Percentiles rank a stretch among this genome's conserved stretches.
phyloP scores from a whole-genome alignment of 2,888 invertebrate genomes.

The Thymelicus sylvestris region DNA sequence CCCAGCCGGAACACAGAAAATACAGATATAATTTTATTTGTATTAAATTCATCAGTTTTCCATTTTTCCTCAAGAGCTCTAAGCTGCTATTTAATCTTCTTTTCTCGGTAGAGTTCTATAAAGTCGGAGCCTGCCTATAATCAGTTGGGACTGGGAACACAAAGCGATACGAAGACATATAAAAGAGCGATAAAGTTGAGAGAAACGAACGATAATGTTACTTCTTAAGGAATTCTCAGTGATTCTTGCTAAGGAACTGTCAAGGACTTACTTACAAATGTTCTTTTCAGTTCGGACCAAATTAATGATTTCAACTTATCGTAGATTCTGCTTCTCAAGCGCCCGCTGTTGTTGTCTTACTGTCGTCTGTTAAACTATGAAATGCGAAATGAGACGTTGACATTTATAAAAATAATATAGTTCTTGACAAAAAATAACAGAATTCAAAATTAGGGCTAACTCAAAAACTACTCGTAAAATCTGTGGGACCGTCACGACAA shows the following conservation, averaged over 20 bases:
- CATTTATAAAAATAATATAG: too few relatives aligned
- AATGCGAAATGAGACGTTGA: too few relatives aligned
- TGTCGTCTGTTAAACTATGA: too few relatives aligned
- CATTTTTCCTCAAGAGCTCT: not conserved
- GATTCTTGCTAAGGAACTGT: constrained; percentile 1
- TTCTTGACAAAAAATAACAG: too few relatives aligned
- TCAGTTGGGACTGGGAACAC: not conserved
- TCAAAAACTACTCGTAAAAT: too few relatives aligned
- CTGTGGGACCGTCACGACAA: too few relatives aligned
- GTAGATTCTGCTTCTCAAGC: not conserved
- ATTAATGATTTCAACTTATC: not conserved
- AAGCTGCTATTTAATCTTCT: not conserved
- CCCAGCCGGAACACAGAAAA: too few relatives aligned
- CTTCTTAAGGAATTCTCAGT: constrained; percentile 1
- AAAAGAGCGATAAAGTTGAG: constrained; percentile 7
- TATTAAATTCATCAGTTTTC: not conserved
- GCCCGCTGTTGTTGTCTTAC: too few relatives aligned
- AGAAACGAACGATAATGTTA: constrained; percentile 8
- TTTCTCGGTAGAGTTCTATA: not conserved
- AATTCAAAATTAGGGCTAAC: too few relatives aligned
- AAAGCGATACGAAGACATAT: constrained; percentile 2
- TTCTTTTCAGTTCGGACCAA: not conserved
- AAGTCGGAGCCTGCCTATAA: not conserved
- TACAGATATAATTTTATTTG: not conserved
- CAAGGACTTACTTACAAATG: constrained; percentile 10